Base-by-base conservation (phyloP, 2,113 vertebrate genomes). In the Mus pahari region DNA sequence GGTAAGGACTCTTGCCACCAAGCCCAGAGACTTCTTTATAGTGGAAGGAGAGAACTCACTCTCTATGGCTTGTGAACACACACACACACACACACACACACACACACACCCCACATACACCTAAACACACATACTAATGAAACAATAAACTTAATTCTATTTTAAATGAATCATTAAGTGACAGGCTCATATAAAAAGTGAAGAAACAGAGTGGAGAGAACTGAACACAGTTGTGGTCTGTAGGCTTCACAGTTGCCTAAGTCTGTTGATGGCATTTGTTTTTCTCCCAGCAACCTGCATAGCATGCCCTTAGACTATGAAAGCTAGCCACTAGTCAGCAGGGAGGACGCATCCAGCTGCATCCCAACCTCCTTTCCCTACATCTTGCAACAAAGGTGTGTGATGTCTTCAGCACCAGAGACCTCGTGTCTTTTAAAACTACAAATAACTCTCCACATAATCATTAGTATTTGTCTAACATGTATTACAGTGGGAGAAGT, bases 121-220 rank as follows among this genome's bases (percentile, higher is more conserved):
- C 28, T 7, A 24, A 36, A 66, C 24, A 19, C 22, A 83, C 58
- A 62, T 9, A 62, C n/a, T 19, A 66, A 68, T 48, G 11, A 48
- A 66, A 13, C 42, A 86, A 48, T 60, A 33, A 89, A 24, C 17
- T 36, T 68, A 87, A 66, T 94, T 95, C 89, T 86, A 24, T 92
- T 87, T 50, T 66, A 78, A 84, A 87, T 79, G 62, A 93, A n/a
- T 86, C 42, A 86, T 53, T 91, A 66, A 60, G 6, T 68, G 55
- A 86, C 28, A 95, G 91, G 14, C 9, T 66, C 79, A 77, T 53
- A 33, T 53, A 68, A 96, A 68, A 96, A 22, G 58, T 17, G 58
- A 95, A 28, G 31, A 66, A 95, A 45, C 26, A 87, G 22, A 87
- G 26, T 48, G 11, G 17, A 58, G 55, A 58, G 66, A 86, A 22